These are phyloP conservation scores for Copsychus sechellarum DNA, from an alignment of 2,113 vertebrate species.

Conservation along the genomic window DNA sequence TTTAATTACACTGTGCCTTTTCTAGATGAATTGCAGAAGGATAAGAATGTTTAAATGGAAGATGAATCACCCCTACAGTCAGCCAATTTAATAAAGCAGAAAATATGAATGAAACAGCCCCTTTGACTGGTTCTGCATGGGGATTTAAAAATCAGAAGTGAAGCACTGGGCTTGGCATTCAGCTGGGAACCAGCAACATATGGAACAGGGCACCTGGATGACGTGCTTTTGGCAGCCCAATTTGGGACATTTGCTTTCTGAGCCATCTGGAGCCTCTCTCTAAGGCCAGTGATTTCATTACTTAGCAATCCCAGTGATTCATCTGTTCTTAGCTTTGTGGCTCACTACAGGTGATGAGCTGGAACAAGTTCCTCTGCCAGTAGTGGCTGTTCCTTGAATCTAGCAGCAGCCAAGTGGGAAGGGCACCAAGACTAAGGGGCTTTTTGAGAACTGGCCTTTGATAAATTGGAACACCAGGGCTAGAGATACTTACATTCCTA, in stretches of 20 bases:
- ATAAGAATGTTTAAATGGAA: not conserved
- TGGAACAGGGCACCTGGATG: slow-evolving; percentile 27
- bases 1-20: not conserved
- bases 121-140: slow-evolving; percentile 11
- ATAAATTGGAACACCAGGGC: not conserved
- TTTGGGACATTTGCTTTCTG: not conserved
- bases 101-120: slow-evolving; percentile 31
- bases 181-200: not conserved
- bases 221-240: slow-evolving; percentile 5
- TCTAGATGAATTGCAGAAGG: not conserved
- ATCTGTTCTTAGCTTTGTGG: not conserved
- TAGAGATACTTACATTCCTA: not conserved
- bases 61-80: not conserved
- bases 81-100: slow-evolving; percentile 40
- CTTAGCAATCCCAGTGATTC: not conserved
- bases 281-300: slow-evolving; percentile 20
- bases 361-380: not conserved
- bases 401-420: not conserved
- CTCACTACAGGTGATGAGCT: not conserved
- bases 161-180: not conserved
- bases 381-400: not conserved
- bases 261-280: slow-evolving; percentile 4
- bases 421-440: not conserved
- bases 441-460: not conserved
- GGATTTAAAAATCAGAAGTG: slow-evolving; percentile 13